Percentiles rank a stretch among this genome's conserved stretches.
Evolutionary conservation across 2,113 vertebrate species (phyloP).

Genomic region (Nettapus auritus): DNA sequence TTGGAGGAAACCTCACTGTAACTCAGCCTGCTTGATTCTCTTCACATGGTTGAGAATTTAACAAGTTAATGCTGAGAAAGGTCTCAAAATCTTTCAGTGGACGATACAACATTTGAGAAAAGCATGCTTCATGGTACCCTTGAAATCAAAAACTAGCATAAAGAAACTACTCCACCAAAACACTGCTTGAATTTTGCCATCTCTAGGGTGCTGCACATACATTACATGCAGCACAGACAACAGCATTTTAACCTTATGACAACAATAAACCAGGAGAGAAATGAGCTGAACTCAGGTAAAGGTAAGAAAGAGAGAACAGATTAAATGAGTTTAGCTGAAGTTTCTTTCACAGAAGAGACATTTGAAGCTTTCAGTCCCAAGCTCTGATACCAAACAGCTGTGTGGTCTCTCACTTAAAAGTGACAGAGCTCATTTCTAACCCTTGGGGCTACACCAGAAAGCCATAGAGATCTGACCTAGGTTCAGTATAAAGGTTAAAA

Average conservation of each 20-base stretch:
- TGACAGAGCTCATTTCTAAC: not conserved
- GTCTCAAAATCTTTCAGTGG: not conserved
- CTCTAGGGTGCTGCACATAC: too few relatives aligned
- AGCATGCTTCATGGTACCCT: not conserved
- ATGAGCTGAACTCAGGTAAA: not conserved
- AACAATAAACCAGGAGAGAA: not conserved
- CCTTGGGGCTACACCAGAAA: not conserved
- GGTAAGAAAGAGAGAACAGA: not conserved
- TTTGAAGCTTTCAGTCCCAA: not conserved
- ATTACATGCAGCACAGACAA: not conserved
- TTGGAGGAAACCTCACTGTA: not conserved
- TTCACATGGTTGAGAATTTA: not conserved
- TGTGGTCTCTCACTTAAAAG: not conserved
- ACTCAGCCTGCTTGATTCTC: not conserved
- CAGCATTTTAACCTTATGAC: not conserved
- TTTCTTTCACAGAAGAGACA: not conserved
- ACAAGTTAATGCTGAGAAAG: not conserved
- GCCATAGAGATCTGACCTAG: not conserved
- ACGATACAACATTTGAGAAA: not conserved
- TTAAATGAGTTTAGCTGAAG: not conserved
- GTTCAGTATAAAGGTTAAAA: not conserved
- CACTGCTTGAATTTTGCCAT: not conserved
- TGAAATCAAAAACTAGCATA: not conserved
- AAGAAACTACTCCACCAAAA: not conserved
- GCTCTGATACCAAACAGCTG: not conserved